A percentile compares a stretch with the other conserved stretches of the same genome.
These are phyloP conservation scores for western clawed frog (Xenopus tropicalis) DNA, from an alignment of 2,113 vertebrate species.

Conservation along the genomic window DNA sequence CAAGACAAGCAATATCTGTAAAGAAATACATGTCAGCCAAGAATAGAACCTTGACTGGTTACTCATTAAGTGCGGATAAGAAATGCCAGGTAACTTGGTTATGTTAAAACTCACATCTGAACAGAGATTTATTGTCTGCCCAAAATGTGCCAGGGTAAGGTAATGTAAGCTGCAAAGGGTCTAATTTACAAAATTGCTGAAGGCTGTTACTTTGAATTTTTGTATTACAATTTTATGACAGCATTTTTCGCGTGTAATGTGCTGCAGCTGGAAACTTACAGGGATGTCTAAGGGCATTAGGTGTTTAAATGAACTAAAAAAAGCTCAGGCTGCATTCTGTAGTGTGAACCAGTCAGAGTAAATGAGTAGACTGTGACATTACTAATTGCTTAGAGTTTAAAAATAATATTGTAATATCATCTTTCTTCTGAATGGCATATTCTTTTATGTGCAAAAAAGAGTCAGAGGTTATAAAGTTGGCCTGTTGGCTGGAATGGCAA, in stretches of 20 bases:
- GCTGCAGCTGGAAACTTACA: background rate
- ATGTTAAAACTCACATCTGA: conserved; percentile 6
- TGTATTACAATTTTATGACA: conserved; percentile 29
- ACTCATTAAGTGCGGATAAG: conserved; percentile 3
- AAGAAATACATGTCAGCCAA: background rate
- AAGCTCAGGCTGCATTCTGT: conserved; percentile 10
- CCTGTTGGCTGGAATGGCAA: no score
- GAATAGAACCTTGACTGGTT: conserved; percentile 4
- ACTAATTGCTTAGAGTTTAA: no score
- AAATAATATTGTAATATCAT: no score
- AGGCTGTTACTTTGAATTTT: conserved; percentile 22
- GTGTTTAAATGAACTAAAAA: conserved; percentile 24
- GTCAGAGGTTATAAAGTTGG: no score
- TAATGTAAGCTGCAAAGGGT: conserved; percentile 23
- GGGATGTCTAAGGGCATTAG: conserved; percentile 32
- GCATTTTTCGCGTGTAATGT: conserved; percentile 14
- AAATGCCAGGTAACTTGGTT: conserved; percentile 15
- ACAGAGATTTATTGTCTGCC: background rate
- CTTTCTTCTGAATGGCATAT: no score
- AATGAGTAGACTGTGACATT: no score
- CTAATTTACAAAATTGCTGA: conserved; percentile 19
- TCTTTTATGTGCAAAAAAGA: no score
- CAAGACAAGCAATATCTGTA: background rate
- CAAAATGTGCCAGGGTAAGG: conserved; percentile 15
- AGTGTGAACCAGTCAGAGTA: no score